Conservation (phyloP, 2,888 invertebrate species). For the Willowsia nigromaculata region DNA sequence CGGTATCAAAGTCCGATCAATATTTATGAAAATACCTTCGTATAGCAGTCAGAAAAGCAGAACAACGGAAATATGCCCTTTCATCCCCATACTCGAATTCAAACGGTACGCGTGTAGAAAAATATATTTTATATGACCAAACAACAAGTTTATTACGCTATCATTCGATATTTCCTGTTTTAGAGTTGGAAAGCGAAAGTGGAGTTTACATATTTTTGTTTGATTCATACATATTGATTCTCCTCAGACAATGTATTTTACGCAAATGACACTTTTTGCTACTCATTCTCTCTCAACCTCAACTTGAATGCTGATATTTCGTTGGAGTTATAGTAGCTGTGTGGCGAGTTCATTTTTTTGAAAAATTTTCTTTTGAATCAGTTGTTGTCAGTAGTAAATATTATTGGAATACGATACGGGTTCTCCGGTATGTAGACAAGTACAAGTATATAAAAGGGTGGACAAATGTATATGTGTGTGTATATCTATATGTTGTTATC, state of each 20-base stretch:
- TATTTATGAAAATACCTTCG: too few species aligned
- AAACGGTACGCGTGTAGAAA: not conserved
- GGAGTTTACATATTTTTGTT: not conserved
- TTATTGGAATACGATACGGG: not conserved
- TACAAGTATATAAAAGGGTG: not conserved
- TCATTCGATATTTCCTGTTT: conserved; percentile 48
- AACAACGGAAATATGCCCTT: conserved; percentile 10
- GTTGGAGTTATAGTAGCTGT: not conserved
- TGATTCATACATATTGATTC: not conserved
- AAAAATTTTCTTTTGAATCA: not conserved
- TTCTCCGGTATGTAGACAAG: not conserved
- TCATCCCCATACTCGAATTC: not conserved
- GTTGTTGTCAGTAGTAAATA: conserved; percentile 24
- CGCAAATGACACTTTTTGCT: not conserved
- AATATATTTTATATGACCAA: conserved; percentile 15
- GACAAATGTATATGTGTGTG: not conserved
- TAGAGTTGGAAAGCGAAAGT: not conserved
- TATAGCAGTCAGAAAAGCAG: conserved; percentile 29
- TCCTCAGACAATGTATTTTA: not conserved
- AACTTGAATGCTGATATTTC: not conserved
- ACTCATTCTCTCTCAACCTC: not conserved
- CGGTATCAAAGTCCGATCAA: too few species aligned
- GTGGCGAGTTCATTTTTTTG: not conserved
- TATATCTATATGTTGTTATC: conserved; percentile 6
- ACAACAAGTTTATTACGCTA: too few species aligned